These are phyloP conservation scores for Sarcophaga bullata DNA, from an alignment of 1,140 invertebrate species.

Conservation along the genomic window DNA sequence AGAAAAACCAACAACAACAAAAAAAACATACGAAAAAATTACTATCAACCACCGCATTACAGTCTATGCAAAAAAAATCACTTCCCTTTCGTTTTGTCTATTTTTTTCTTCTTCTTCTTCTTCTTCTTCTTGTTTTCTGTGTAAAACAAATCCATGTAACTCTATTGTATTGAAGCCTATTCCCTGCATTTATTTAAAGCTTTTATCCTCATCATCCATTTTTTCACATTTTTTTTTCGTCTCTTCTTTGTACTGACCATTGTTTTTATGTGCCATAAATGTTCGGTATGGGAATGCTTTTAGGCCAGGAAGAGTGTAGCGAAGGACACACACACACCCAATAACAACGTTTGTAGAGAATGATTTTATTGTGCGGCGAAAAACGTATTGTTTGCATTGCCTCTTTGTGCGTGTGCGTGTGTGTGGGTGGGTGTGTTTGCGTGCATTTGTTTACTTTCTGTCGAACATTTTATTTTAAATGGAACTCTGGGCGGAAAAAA, in stretches of 20 bases:
- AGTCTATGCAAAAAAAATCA: background rate
- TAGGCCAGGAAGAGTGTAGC: conserved; percentile 1
- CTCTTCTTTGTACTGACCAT: background rate
- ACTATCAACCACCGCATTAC: background rate
- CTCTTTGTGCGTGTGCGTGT: no score
- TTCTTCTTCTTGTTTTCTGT: no score
- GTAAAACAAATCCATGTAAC: no score
- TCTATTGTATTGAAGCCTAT: no score
- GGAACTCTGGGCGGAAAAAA: background rate
- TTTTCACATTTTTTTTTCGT: background rate
- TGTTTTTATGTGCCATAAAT: background rate
- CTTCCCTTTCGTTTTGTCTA: background rate
- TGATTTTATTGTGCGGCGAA: background rate
- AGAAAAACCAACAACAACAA: no score
- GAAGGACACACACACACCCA: background rate
- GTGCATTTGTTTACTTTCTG: conserved; percentile 11
- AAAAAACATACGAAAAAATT: background rate
- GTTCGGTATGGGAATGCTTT: background rate
- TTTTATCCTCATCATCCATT: background rate
- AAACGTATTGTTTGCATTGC: conserved; percentile 2
- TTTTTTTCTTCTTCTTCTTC: no score
- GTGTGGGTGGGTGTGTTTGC: no score
- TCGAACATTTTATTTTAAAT: background rate
- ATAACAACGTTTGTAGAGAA: background rate
- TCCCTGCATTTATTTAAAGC: background rate